Base-by-base conservation (phyloP, 2,113 vertebrate species). In the Megalops atlanticus region DNA sequence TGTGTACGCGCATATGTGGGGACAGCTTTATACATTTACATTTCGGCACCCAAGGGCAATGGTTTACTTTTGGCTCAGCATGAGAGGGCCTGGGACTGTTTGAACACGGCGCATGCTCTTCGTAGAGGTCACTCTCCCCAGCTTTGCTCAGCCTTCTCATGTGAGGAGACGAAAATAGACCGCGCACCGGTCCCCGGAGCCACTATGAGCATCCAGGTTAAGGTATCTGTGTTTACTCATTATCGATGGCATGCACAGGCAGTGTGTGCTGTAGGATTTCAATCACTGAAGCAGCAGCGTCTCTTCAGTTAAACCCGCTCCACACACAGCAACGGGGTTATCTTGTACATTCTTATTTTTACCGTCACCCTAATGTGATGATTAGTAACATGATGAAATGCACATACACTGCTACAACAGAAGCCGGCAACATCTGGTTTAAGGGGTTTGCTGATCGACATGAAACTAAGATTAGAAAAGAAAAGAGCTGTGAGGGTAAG, bases 41-140 rank as follows among this genome's bases (percentile, higher is more conserved):
- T 35, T 36, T 52, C 8, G 43, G 27, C 21, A 45, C 43, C 43
- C 74, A 76, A 33, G 74, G 27, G 75, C 16, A 21, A 77, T 16
- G 47, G 47, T 49, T 73, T 52, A 52, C 70, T 72, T 80, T 73
- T 39, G 47, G 69, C 43, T 16, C 33, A 49, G 69, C 16, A 40
- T 39, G 77, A 69, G 39, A 45, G 40, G 58, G 76, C 24, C 58
- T 69, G n/a, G 15, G 58, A 33, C 47, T 35, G 49, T 35, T 54
- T 70, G 24, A 11, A 15, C 47, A n/a, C 41, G 31, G 41, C 41
- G 41, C 27, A 49, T 49, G 78, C 69, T 80, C 68, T 80, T 64
- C 71, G 16, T 15, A 35, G 79, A 80, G 79, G 79, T 74, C 79
- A 80, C 11, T 49, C n/a, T 74, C 76, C 36, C 31, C 12, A 33